Base-by-base conservation (phyloP, 2,797 vertebrate genomes). In the Valencia hispanica region DNA sequence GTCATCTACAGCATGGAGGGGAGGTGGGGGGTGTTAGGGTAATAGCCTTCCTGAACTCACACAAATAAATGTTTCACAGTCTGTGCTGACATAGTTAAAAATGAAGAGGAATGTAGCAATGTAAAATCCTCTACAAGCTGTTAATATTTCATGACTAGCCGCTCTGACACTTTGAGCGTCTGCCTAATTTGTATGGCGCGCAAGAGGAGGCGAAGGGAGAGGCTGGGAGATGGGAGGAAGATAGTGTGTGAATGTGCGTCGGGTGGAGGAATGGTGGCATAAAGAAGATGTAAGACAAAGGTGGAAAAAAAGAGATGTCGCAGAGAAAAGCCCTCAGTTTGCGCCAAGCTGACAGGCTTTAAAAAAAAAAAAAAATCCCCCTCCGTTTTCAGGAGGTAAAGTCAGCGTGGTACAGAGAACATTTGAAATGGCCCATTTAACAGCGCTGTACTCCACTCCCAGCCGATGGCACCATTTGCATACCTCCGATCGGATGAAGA, bases 401-500 rank as follows among this genome's bases (percentile, higher is more conserved):
- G 94, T 95, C 95, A 92, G 65, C 2, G 93, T 94, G 95, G 92
- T 94, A 91, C 90, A 87, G 93, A 92, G 91, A 96, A 95, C 75
- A 75, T 95, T 94, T 94, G 96, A 96, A 96, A 96, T 92, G 94
- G 96, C 94, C 96, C 96, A 96, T 97, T 97, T 96, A 96, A 94
- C 96, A 92, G 94, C 94, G 84, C 92, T 85, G 93, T 92, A 93
- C 93, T 94, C 81, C 87, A 88, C 88, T 93, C 88, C 90, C 92
- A 89, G 87, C 92, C 91, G 90, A 82, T 80, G 91, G 92, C 93
- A 89, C 94, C 94, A 96, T 97, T 96, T 96, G 96, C 96, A 97
- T 96, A 96, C 96, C 95, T 95, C 94, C 91, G 95, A 96, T 96
- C 94, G 94, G 96, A 96, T 96, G 95, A 97, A 96, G 96, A 97